Conservation (phyloP, 2,797 vertebrate species). For the Chelonia mydas region DNA sequence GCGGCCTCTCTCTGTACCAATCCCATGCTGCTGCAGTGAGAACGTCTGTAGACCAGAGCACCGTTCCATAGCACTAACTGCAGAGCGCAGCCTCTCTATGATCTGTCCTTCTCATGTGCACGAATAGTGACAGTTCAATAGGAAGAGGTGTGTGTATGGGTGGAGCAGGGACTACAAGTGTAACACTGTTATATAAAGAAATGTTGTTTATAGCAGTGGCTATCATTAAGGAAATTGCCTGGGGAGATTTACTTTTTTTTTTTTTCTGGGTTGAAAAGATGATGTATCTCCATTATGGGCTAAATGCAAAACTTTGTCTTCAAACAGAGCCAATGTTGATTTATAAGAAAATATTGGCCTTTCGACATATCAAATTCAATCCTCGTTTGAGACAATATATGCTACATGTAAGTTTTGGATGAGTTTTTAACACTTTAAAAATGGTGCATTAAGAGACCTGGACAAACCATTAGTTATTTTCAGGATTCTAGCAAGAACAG, state of each 20-base stretch:
- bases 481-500: conserved; percentile 19
- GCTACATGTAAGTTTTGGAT: neutral
- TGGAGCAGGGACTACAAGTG: neutral
- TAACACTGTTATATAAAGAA: neutral
- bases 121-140: fast-evolving
- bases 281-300: neutral
- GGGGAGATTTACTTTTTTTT: neutral
- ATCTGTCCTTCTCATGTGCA: neutral
- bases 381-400: neutral
- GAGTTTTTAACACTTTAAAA: conserved; percentile 9
- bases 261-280: neutral
- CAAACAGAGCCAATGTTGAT: neutral
- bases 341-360: neutral
- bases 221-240: neutral
- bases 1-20: neutral
- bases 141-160: neutral
- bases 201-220: neutral
- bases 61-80: neutral
- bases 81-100: neutral
- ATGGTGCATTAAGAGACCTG: neutral
- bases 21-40: fast-evolving
- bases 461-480: neutral
- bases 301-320: neutral
- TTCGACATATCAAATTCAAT: conserved; percentile 1
- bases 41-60: fast-evolving